These are phyloP conservation scores for Drosophila saltans DNA, from an alignment of 1,140 invertebrate genomes.

Conservation along the genomic window DNA sequence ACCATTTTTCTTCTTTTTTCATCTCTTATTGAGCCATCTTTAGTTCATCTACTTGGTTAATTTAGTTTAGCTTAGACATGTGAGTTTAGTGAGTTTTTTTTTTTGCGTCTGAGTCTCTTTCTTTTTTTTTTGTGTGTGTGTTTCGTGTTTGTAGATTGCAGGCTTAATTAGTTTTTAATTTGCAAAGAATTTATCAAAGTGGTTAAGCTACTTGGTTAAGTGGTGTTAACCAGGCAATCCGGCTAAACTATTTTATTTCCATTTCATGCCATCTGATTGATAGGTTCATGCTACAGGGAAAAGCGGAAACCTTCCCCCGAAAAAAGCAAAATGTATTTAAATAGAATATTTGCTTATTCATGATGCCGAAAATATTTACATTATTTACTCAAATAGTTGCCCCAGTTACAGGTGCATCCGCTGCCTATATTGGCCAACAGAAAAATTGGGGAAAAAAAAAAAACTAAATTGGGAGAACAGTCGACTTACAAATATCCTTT, in stretches of 20 bases:
- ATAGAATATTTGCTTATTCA: constrained; percentile 47
- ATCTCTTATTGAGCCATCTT: constrained; percentile 5
- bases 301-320: background rate
- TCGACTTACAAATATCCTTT: background rate
- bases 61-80: constrained; percentile 55
- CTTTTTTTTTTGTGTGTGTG: background rate
- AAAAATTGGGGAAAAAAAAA: background rate
- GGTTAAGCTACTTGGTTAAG: constrained; percentile 50
- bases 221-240: background rate
- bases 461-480: constrained; percentile 6
- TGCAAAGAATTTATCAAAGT: constrained; percentile 45
- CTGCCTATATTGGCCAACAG: constrained; percentile 11
- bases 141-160: constrained; percentile 3
- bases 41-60: constrained; percentile 56
- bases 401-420: constrained; percentile 1
- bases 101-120: background rate
- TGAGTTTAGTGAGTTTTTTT: constrained; percentile 34
- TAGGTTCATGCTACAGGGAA: constrained; percentile 27
- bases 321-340: background rate
- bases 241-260: constrained; percentile 26
- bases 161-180: constrained; percentile 62
- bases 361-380: constrained; percentile 55
- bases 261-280: constrained; percentile 9
- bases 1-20: background rate
- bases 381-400: constrained; percentile 14